Percentiles rank a stretch among this genome's conserved stretches.
phyloP scores from a whole-genome alignment of 1,140 invertebrate genomes.

The Stegodyphus mimosarum region DNA sequence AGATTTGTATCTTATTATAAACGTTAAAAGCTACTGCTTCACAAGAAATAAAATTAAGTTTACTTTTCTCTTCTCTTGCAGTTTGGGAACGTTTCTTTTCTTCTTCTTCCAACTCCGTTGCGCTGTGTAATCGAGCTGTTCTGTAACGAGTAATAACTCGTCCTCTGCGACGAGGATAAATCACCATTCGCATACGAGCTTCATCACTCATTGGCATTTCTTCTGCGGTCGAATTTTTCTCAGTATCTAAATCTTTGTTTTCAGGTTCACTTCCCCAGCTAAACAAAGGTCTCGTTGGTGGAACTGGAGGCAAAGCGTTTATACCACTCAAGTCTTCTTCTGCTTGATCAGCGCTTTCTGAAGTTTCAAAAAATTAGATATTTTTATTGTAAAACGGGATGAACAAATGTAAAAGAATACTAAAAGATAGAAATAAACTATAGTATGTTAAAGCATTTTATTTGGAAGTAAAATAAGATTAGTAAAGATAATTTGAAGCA shows the following conservation, averaged over 20 bases:
- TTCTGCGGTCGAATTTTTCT: conserved; percentile 11
- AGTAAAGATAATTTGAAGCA: too few relatives aligned
- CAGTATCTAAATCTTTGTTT: background rate
- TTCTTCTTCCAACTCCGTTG: conserved; percentile 28
- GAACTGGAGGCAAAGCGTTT: background rate
- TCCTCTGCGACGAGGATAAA: conserved; percentile 1
- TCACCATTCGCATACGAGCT: conserved; percentile 8
- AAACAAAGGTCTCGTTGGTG: background rate
- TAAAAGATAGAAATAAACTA: too few relatives aligned
- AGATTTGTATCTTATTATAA: too few relatives aligned
- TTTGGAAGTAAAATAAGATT: too few relatives aligned
- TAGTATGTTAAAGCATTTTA: too few relatives aligned
- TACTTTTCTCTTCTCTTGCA: conserved; percentile 11
- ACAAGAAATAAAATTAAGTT: background rate
- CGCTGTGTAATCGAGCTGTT: background rate
- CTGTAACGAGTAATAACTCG: background rate
- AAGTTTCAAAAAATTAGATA: too few relatives aligned
- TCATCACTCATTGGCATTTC: conserved; percentile 24
- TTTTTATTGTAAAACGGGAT: too few relatives aligned
- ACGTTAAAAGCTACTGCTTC: too few relatives aligned
- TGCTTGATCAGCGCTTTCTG: background rate
- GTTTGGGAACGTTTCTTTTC: conserved; percentile 22
- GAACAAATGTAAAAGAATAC: too few relatives aligned
- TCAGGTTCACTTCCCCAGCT: conserved; percentile 16
- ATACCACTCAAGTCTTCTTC: background rate